phyloP scores from a whole-genome alignment of 2,113 vertebrate genomes.

The Hydrochoerus hydrochaeris region DNA sequence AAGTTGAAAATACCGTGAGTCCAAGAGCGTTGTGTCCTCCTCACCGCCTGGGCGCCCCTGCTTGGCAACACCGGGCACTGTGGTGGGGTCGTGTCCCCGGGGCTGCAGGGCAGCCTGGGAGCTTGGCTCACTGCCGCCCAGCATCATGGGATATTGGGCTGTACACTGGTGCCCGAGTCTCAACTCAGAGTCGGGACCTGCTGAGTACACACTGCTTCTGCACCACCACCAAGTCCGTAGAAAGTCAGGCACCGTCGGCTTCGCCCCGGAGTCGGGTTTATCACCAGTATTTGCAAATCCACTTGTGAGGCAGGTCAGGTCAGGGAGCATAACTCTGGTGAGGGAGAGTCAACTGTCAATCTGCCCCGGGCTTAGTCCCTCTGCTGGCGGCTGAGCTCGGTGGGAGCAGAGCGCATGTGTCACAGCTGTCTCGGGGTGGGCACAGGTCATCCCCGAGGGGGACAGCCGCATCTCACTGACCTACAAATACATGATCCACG shows the following conservation, averaged over 20 bases:
- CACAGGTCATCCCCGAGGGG: constrained; percentile 92
- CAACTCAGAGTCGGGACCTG: no score
- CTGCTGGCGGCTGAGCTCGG: accelerated
- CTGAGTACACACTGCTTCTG: neutral
- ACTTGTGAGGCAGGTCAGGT: accelerated
- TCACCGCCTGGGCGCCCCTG: neutral
- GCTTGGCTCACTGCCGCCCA: accelerated
- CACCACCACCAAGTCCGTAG: neutral
- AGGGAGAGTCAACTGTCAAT: accelerated
- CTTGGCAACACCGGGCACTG: neutral
- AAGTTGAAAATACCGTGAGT: neutral
- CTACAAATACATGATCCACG: constrained; percentile 97
- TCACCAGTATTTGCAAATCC: neutral
- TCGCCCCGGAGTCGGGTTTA: neutral
- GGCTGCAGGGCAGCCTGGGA: no score
- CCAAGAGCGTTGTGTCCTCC: neutral
- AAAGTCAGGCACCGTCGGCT: neutral
- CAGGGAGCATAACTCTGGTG: accelerated
- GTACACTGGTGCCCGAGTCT: neutral
- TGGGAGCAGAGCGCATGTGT: accelerated
- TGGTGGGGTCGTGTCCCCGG: neutral
- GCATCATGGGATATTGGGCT: neutral
- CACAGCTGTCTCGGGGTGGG: neutral
- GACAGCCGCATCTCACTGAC: constrained; percentile 92
- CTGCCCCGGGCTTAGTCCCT: accelerated